Base-by-base conservation (phyloP, 2,113 vertebrate species). In the Circaetus gallicus region DNA sequence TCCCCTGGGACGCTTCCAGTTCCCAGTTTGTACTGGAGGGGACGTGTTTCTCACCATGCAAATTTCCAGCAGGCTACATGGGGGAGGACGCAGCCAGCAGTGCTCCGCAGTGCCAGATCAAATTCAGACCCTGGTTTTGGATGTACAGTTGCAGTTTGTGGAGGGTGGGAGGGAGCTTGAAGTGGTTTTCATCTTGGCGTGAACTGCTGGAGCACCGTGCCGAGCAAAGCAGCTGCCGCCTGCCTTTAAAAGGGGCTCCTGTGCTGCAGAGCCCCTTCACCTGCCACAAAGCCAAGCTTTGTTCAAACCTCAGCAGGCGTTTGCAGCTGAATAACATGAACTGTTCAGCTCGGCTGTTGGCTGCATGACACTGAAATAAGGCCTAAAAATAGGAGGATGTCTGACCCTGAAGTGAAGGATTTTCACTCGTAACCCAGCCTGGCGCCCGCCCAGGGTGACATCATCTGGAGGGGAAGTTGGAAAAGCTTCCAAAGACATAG, bases 401-500 rank as follows among this genome's bases (percentile, higher is more conserved):
- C 89, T 95, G 95, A 92, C 85, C 93, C 93, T 12, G 2, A 90
- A 95, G 66, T 83, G 95, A 72, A 92, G 89, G 87, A 76, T 97
- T 95, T 95, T 95, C 69, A 73, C 91, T 96, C 1, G 1, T 93
- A 95, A 96, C 74, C 63, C 93, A 42, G 65, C 63, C 79, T 96
- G 96, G 94, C 81, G 0, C 80, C 42, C 0, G 0, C 61, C 83
- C 95, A 94, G 63, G 76, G 61, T 97, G 92, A 97, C 71, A 77
- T 97, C 96, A 97, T 94, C 93, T 59, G 45, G 56, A 94, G 87
- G 82, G 90, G 96, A 96, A 97, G 91, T 32, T 96, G 94, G 90
- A 96, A 92, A 91, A 93, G 80, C 93, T 95, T 82, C 96, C 86
- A 93, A 26, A 86, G 38, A 24, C 0, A 0, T 63, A 87, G 82